Conservation (phyloP, 2,797 vertebrate species). For the Lemur catta region DNA sequence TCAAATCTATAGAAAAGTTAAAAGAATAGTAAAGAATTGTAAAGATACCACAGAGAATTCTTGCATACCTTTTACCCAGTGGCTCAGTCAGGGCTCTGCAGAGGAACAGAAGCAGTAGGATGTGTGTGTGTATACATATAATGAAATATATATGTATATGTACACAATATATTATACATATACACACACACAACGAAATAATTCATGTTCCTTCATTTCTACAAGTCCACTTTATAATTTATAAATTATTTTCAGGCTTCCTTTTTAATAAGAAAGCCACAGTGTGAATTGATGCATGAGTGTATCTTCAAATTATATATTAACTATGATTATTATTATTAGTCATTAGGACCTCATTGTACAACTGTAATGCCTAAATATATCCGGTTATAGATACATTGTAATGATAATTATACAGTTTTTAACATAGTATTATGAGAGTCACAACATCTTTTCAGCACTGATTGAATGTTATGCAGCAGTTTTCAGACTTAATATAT, state of each 20-base stretch:
- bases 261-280: conserved; percentile 30
- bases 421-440: background rate
- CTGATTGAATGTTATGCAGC: background rate
- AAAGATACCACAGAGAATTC: background rate
- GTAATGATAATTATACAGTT: conserved; percentile 39
- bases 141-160: background rate
- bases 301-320: conserved; percentile 44
- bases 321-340: conserved; percentile 50
- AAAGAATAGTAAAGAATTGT: background rate
- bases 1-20: background rate
- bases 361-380: conserved; percentile 20
- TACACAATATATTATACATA: background rate
- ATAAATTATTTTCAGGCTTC: conserved; percentile 31
- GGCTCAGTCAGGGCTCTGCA: background rate
- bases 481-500: conserved; percentile 37
- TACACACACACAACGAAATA: background rate
- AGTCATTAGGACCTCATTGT: conserved; percentile 42
- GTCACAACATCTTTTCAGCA: conserved; percentile 1
- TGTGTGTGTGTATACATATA: background rate
- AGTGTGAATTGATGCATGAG: background rate
- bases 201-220: background rate
- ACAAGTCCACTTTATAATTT: conserved; percentile 5
- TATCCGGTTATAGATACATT: conserved; percentile 45
- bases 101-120: background rate
- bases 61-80: background rate